Evolutionary conservation across 2,113 vertebrate genomes (phyloP).

Genomic region (Myotis davidii): DNA sequence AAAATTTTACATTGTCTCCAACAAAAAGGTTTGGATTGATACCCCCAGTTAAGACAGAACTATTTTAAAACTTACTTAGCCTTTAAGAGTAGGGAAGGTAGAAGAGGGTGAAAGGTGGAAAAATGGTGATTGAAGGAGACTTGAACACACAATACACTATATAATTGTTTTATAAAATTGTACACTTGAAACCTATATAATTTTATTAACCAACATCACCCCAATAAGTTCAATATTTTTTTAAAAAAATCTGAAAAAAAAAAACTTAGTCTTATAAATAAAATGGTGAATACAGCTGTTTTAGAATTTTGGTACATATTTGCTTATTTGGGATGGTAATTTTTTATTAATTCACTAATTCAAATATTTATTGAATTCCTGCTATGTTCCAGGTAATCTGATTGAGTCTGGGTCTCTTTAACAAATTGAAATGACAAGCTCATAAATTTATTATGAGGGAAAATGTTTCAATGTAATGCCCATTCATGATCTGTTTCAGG

Average conservation of each 20-base stretch:
- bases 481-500: background rate
- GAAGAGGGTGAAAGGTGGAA: background rate
- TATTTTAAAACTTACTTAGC: background rate
- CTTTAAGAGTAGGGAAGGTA: too few relatives aligned
- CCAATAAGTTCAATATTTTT: background rate
- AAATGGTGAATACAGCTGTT: background rate
- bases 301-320: background rate
- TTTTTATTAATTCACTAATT: conserved; percentile 33
- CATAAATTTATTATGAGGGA: background rate
- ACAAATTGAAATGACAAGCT: background rate
- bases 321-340: background rate
- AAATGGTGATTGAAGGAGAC: background rate
- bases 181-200: background rate
- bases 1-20: background rate
- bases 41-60: background rate
- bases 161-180: background rate
- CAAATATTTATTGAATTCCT: conserved; percentile 40
- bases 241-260: background rate
- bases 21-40: background rate
- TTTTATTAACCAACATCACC: background rate
- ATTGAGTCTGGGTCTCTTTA: background rate
- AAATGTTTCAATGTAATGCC: background rate
- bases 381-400: background rate
- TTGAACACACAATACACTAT: background rate
- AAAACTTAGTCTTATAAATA: background rate